Conservation (phyloP, 2,888 invertebrate genomes). For the Galeopsomyia nigrocyanea region DNA sequence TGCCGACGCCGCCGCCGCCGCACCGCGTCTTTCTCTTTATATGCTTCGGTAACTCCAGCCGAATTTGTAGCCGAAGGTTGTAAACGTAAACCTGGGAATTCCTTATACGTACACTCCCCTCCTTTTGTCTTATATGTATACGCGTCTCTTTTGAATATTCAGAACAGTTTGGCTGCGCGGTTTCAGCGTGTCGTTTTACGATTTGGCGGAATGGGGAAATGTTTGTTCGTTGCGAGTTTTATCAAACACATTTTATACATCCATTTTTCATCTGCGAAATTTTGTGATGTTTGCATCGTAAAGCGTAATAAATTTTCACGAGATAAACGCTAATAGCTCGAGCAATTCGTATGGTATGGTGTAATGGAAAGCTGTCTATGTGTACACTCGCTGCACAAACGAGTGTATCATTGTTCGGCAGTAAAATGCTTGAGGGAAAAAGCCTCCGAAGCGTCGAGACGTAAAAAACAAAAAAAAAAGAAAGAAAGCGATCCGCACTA, state of each 20-base stretch:
- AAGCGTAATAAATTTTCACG: conserved; percentile 31
- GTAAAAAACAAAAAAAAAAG: too few relatives aligned
- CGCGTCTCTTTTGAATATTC: conserved; percentile 30
- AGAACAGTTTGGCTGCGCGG: conserved; percentile 13
- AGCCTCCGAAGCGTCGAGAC: conserved; percentile 65
- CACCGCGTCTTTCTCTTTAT: conserved; percentile 60
- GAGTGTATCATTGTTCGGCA: conserved; percentile 38
- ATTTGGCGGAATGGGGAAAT: neutral
- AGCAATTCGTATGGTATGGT: conserved; percentile 34
- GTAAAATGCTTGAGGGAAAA: conserved; percentile 55
- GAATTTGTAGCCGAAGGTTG: conserved; percentile 68
- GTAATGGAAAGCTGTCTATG: conserved; percentile 11
- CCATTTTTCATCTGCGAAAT: neutral
- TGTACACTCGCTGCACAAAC: conserved; percentile 11
- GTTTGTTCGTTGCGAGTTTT: neutral
- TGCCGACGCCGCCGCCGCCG: too few relatives aligned
- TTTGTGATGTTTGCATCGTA: neutral
- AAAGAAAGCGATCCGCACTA: conserved; percentile 62
- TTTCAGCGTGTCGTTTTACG: too few relatives aligned
- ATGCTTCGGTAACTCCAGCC: conserved; percentile 67
- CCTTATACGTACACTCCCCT: conserved; percentile 42
- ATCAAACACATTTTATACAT: too few relatives aligned
- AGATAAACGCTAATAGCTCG: conserved; percentile 31
- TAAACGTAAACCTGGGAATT: conserved; percentile 69
- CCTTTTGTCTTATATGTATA: neutral